A percentile compares a stretch with the other conserved stretches of the same genome.
These are phyloP conservation scores for Drosophila parvula DNA, from an alignment of 1,140 invertebrate species.

Conservation along the genomic window DNA sequence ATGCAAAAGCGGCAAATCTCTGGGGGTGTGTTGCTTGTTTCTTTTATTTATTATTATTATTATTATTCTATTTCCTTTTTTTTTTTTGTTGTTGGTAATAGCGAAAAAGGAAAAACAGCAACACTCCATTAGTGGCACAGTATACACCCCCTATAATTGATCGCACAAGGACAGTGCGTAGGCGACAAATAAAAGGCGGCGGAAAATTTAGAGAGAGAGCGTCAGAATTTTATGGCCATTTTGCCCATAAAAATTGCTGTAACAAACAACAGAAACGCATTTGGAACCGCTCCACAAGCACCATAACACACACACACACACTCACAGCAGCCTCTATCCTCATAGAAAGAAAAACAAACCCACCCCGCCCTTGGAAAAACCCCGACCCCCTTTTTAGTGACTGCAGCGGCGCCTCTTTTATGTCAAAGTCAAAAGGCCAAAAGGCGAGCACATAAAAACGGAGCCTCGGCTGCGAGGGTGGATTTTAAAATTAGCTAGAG, in stretches of 20 bases:
- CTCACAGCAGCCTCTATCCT: not conserved
- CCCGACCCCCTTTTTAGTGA: slow-evolving; percentile 19
- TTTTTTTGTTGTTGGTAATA: slow-evolving; percentile 1
- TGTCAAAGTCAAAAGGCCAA: slow-evolving; percentile 79
- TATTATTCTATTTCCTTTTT: not conserved
- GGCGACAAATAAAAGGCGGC: slow-evolving; percentile 32
- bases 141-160: slow-evolving; percentile 48
- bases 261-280: slow-evolving; percentile 79
- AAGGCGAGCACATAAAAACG: slow-evolving; percentile 72
- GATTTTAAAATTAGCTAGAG: not conserved
- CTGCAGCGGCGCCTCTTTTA: slow-evolving; percentile 70
- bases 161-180: slow-evolving; percentile 59
- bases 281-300: slow-evolving; percentile 43
- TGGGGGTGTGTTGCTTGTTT: not conserved
- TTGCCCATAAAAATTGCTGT: slow-evolving; percentile 74
- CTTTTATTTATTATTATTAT: slow-evolving; percentile 2
- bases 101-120: slow-evolving; percentile 35
- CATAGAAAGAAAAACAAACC: not conserved
- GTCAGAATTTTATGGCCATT: slow-evolving; percentile 71
- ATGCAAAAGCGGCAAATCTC: slow-evolving; percentile 23
- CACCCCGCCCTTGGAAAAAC: not conserved
- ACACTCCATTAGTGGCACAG: slow-evolving; percentile 73
- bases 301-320: not conserved
- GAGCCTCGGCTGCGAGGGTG: slow-evolving; percentile 44
- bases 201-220: slow-evolving; percentile 20